Conservation (phyloP, 2,888 invertebrate species). For the Lamproptera curius region DNA sequence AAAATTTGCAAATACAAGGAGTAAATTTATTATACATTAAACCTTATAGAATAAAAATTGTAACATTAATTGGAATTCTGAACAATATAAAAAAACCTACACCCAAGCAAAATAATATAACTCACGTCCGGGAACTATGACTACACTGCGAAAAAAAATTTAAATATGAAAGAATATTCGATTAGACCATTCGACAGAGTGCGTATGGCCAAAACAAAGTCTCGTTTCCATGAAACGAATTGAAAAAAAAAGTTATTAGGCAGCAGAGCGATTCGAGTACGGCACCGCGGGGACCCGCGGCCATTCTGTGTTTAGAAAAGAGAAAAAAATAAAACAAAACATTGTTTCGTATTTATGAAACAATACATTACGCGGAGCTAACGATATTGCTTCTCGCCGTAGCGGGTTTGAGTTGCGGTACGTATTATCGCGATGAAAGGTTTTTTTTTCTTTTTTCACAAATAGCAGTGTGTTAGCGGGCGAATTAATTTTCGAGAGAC, state of each 20-base stretch:
- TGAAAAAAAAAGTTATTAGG: constrained; percentile 8
- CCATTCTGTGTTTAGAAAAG: constrained; percentile 7
- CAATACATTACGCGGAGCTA: constrained; percentile 15
- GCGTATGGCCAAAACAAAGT: not conserved
- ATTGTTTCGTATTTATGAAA: constrained; percentile 17
- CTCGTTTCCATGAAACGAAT: constrained; percentile 8
- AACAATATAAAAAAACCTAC: too few relatives aligned
- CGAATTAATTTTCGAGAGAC: too few relatives aligned
- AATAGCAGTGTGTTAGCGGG: not conserved
- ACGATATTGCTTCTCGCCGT: constrained; percentile 18
- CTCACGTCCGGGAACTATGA: too few relatives aligned
- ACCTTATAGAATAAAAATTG: too few relatives aligned
- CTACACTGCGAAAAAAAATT: too few relatives aligned
- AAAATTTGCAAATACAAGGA: too few relatives aligned
- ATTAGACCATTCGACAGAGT: not conserved
- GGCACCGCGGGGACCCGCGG: constrained; percentile 8
- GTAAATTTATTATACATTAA: too few relatives aligned
- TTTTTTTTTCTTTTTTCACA: constrained; percentile 1
- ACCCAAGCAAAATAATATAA: too few relatives aligned
- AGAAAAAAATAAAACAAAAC: constrained; percentile 5
- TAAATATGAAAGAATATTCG: not conserved
- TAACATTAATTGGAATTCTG: too few relatives aligned
- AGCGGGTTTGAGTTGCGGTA: not conserved
- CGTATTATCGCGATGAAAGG: constrained; percentile 6
- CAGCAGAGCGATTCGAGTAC: not conserved